Base-by-base conservation (phyloP, 2,797 vertebrate genomes). In the Euphonia xanthogaster region DNA sequence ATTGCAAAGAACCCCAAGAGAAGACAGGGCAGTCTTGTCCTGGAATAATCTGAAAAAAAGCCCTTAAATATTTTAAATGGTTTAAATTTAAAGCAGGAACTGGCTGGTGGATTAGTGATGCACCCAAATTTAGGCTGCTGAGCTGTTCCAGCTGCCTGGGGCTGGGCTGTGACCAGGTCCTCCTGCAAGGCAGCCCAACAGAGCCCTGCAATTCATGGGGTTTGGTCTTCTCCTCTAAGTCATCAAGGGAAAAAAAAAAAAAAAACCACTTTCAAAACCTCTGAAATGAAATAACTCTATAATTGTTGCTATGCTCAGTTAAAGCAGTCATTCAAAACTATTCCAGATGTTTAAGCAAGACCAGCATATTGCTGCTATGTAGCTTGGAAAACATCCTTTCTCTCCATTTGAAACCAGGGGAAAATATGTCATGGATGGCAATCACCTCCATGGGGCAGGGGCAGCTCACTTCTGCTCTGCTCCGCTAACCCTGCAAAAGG, bases 331-430 rank as follows among this genome's bases (percentile, higher is more conserved):
- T 40, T 80, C 2, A 1, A 65, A 94, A 70, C 39, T 30, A 28
- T 85, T 82, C 88, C 93, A 90, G 94, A 78, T 91, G 87, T 95
- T 91, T 37, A 54, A 80, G 39, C 0, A 6, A 83, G 62, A 72
- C 72, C 65, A 68, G 44, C 75, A 60, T 55, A 66, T 78, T 88
- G 61, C 39, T 93, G 75, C 53, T 93, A 30, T 55, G 33, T 50
- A 85, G 74, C 83, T 87, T 80, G 72, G 82, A 83, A 95, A 94
- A 77, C 28, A 72, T 47, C 42, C 16, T 93, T 65, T 75, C 27
- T 39, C 70, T 87, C 39, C 31, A 27, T 42, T 51, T 83, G 58
- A 76, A 92, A 68, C 25, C 70, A 60, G 5, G 4, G 62, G 72
- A 58, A 72, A 60, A 21, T 2, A 31, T 10, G 14, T 66, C 21